Conservation (phyloP, 35 echinoderm and acorn worm genomes). For the Ophiothrix spiculata region DNA sequence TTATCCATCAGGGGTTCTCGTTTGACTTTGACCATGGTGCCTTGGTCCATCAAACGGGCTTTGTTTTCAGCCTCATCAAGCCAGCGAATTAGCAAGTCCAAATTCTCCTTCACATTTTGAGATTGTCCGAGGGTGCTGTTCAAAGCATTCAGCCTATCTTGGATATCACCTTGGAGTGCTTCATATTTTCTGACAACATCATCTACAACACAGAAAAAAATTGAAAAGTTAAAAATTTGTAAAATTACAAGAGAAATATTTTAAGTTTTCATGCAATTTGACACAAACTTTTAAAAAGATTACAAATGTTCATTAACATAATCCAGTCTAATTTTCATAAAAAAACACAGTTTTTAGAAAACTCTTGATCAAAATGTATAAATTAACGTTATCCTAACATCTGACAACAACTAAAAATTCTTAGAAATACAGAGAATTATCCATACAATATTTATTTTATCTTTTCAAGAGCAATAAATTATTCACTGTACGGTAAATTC, state of each 20-base stretch:
- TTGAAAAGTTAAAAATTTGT: neutral
- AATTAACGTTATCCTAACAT: no score
- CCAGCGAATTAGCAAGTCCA: conserved; percentile 77
- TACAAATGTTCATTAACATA: no score
- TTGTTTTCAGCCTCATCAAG: conserved; percentile 88
- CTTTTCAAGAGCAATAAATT: no score
- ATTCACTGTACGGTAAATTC: no score
- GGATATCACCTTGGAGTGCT: conserved; percentile 62
- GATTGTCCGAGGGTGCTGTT: conserved; percentile 78
- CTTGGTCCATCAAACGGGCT: conserved; percentile 84
- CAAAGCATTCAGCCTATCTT: conserved; percentile 46
- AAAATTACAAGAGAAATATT: neutral
- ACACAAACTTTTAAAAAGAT: no score
- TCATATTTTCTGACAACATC: conserved; percentile 66
- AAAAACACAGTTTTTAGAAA: no score
- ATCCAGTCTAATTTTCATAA: no score
- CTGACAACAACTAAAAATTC: no score
- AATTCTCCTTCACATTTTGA: conserved; percentile 73
- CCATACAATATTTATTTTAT: no score
- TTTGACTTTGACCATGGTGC: conserved; percentile 74
- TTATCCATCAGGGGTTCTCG: conserved; percentile 77
- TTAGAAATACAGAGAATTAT: no score
- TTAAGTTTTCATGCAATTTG: neutral
- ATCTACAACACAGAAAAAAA: neutral
- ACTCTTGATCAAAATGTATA: no score